phyloP scores from a whole-genome alignment of 2,797 vertebrate genomes.

The Spondyliosoma cantharus region DNA sequence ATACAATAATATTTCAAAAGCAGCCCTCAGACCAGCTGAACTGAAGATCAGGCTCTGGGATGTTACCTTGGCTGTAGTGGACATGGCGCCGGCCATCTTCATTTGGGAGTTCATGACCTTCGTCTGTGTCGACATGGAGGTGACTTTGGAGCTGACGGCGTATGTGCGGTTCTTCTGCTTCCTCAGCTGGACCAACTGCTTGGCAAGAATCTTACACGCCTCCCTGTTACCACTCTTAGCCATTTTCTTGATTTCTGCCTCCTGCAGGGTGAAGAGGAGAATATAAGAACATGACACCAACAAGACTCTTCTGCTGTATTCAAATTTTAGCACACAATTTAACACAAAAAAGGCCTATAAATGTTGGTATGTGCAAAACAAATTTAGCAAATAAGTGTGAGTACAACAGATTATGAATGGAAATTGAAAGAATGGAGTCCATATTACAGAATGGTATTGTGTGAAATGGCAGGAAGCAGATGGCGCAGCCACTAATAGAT shows the following conservation, averaged over 20 bases:
- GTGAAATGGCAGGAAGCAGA: not conserved
- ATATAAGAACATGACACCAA: not conserved
- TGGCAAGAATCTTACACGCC: conserved; percentile 95
- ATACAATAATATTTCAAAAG: not conserved
- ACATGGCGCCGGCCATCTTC: conserved; percentile 99
- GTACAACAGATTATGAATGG: not conserved
- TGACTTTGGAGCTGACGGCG: conserved; percentile 98
- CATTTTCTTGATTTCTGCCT: conserved; percentile 99
- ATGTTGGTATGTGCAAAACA: not conserved
- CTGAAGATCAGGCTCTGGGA: not conserved
- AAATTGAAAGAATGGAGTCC: not conserved
- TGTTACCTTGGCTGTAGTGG: conserved; percentile 94
- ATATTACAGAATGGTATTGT: not conserved
- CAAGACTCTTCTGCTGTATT: not conserved
- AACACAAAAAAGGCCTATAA: not conserved
- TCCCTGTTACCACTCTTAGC: conserved; percentile 96
- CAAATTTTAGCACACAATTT: not conserved
- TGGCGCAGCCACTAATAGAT: not conserved
- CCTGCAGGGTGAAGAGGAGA: conserved; percentile 79
- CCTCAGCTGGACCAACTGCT: conserved; percentile 94
- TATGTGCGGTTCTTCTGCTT: conserved; percentile 98
- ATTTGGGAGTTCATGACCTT: conserved; percentile 99
- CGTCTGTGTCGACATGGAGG: conserved; percentile 97
- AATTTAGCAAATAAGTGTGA: not conserved
- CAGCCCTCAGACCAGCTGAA: not conserved